These are phyloP conservation scores for Synergus japonicus DNA, from an alignment of 2,888 invertebrate genomes.

Conservation along the genomic window DNA sequence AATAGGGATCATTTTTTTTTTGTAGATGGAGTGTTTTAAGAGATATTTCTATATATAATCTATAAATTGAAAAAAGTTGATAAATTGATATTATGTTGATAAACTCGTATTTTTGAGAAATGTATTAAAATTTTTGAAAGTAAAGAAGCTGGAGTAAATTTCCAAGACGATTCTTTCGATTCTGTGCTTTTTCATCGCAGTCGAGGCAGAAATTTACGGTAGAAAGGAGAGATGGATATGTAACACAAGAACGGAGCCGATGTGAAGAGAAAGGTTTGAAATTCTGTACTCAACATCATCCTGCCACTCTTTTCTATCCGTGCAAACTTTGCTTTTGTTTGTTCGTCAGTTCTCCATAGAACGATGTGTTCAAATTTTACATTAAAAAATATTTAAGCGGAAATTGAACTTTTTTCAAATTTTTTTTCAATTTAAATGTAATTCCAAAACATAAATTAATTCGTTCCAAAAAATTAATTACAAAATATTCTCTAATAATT, in stretches of 20 bases:
- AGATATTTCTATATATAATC: too few species aligned
- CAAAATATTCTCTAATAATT: not conserved
- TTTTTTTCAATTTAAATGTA: not conserved
- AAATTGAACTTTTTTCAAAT: not conserved
- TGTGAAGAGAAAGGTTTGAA: not conserved
- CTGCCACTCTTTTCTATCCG: conserved; percentile 4
- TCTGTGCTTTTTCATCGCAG: conserved; percentile 8
- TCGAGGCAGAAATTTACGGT: conserved; percentile 35
- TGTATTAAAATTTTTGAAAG: not conserved
- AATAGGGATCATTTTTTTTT: too few species aligned
- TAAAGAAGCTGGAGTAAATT: not conserved
- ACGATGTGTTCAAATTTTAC: not conserved
- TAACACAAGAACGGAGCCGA: conserved; percentile 18
- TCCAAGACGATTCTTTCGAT: conserved; percentile 2
- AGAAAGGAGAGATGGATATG: conserved; percentile 26
- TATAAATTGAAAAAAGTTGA: not conserved
- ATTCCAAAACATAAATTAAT: not conserved
- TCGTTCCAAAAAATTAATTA: not conserved
- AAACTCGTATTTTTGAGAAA: not conserved
- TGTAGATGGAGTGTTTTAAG: too few species aligned
- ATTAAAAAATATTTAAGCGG: not conserved
- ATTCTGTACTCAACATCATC: conserved; percentile 14
- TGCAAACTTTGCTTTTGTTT: conserved; percentile 21
- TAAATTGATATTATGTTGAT: not conserved
- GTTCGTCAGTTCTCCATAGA: not conserved